Conservation (phyloP, 2,113 vertebrate species). For the Channa argus region DNA sequence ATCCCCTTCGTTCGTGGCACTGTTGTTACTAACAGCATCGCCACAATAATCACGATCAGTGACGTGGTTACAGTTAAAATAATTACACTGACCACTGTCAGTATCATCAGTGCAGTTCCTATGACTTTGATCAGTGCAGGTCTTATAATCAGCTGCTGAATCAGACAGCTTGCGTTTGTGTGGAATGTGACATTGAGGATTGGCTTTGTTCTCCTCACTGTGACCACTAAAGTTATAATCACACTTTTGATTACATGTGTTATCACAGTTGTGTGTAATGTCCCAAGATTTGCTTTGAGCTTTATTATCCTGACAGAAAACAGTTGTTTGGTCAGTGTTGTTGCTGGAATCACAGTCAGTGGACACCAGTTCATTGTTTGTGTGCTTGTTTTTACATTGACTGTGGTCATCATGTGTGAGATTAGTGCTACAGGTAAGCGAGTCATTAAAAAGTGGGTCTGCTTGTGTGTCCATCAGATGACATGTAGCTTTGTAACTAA, state of each 20-base stretch:
- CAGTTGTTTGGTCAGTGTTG: background rate
- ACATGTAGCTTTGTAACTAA: background rate
- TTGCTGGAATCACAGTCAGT: background rate
- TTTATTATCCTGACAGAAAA: too few species aligned
- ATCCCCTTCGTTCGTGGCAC: background rate
- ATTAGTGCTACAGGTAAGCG: background rate
- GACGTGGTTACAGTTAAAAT: background rate
- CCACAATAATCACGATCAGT: constrained; percentile 41
- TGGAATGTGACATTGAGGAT: constrained; percentile 4
- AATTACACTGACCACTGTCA: constrained; percentile 23
- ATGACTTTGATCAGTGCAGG: background rate
- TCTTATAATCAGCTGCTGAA: background rate
- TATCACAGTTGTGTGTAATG: background rate
- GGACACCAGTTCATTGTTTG: background rate
- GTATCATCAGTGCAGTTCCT: background rate
- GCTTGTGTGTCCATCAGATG: background rate
- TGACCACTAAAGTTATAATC: background rate
- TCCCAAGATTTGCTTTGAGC: background rate
- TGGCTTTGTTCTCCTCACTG: background rate
- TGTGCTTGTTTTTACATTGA: constrained; percentile 3
- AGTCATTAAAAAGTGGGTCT: background rate
- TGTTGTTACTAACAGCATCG: background rate
- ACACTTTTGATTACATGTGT: background rate
- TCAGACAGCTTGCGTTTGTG: background rate
- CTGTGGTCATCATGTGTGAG: constrained; percentile 5